Conservation (phyloP, 2,888 invertebrate species). For the Hipparchia semele region DNA sequence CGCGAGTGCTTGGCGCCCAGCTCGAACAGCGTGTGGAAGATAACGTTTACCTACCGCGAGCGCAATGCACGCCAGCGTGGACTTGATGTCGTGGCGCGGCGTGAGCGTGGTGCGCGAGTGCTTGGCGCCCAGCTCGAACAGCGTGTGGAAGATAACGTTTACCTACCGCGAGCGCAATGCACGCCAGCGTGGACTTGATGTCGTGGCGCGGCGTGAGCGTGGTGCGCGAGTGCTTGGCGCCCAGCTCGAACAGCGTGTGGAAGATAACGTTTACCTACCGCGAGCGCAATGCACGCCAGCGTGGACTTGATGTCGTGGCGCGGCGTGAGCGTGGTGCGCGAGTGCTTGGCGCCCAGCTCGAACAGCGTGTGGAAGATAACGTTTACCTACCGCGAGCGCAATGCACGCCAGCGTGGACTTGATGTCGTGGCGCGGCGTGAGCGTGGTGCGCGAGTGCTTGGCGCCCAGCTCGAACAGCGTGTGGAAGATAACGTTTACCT, state of each 20-base stretch:
- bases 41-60: no score
- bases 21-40: slow-evolving; percentile 94
- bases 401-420: slow-evolving; percentile 91
- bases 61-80: slow-evolving; percentile 92
- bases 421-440: slow-evolving; percentile 80
- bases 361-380: slow-evolving; percentile 94
- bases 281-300: slow-evolving; percentile 91
- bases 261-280: no score
- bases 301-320: slow-evolving; percentile 86
- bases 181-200: slow-evolving; percentile 88
- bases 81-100: slow-evolving; percentile 83
- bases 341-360: slow-evolving; percentile 88
- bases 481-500: no score
- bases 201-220: slow-evolving; percentile 79
- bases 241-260: slow-evolving; percentile 93
- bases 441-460: slow-evolving; percentile 80
- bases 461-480: slow-evolving; percentile 92
- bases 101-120: slow-evolving; percentile 80
- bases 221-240: slow-evolving; percentile 83
- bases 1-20: slow-evolving; percentile 86
- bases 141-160: slow-evolving; percentile 92
- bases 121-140: slow-evolving; percentile 91
- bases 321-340: slow-evolving; percentile 72
- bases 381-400: no score
- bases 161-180: slow-evolving; percentile 92